Conservation (phyloP, 2,888 invertebrate genomes). For the Phyto melanocephala region DNA sequence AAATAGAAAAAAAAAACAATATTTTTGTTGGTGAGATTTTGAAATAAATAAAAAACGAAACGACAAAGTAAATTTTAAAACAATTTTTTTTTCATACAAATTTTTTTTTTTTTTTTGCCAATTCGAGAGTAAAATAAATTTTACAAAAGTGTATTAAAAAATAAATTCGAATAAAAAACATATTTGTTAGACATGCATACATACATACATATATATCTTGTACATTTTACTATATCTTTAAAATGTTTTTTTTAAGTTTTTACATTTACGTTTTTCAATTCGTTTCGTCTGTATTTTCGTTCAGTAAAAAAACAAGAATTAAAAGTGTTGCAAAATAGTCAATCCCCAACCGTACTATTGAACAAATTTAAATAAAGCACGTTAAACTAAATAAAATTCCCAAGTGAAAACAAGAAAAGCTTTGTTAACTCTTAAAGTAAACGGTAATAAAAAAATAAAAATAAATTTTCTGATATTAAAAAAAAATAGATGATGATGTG, state of each 20-base stretch:
- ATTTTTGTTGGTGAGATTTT: constrained; percentile 45
- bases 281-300: constrained; percentile 9
- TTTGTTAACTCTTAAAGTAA: constrained; percentile 16
- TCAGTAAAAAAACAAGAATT: constrained; percentile 19
- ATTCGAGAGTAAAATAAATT: constrained; percentile 21
- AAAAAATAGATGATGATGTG: not conserved
- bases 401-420: not conserved
- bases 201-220: not conserved
- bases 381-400: not conserved
- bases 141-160: constrained; percentile 19
- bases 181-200: no score
- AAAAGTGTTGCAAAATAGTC: constrained; percentile 45
- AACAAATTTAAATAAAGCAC: not conserved
- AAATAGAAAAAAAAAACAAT: constrained; percentile 35
- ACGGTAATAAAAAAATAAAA: not conserved
- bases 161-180: constrained; percentile 13
- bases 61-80: constrained; percentile 51
- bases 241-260: constrained; percentile 15
- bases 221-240: constrained; percentile 9
- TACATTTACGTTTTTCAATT: constrained; percentile 27
- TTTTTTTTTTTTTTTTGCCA: constrained; percentile 36
- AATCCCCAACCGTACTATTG: not conserved
- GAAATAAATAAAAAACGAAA: constrained; percentile 37
- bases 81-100: constrained; percentile 3
- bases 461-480: not conserved